Percentiles rank a stretch among this genome's conserved stretches.
These are phyloP conservation scores for Drosophila suzukii DNA, from an alignment of 1,140 invertebrate species.

Conservation along the genomic window DNA sequence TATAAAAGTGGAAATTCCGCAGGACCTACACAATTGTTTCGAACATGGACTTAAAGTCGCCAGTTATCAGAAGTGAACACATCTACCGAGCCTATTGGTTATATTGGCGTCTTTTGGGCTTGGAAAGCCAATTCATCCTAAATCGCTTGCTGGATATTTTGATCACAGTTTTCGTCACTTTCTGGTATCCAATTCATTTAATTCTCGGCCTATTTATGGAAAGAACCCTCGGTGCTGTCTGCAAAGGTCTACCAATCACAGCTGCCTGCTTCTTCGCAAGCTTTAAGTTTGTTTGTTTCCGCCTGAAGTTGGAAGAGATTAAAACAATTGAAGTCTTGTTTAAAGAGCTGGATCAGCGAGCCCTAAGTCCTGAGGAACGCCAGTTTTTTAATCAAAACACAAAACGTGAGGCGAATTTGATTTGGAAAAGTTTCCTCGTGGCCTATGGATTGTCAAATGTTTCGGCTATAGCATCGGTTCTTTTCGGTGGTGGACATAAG, in stretches of 20 bases:
- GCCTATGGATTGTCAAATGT: conserved; percentile 41
- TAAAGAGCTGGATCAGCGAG: conserved; percentile 40
- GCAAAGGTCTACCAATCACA: conserved; percentile 51
- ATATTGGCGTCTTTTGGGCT: conserved; percentile 40
- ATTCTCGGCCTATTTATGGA: conserved; percentile 35
- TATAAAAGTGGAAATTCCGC: conserved; percentile 19
- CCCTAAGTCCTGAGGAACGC: conserved; percentile 27
- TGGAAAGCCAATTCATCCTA: conserved; percentile 10
- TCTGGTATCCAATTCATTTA: conserved; percentile 59
- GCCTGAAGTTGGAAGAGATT: conserved; percentile 43
- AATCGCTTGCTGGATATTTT: conserved; percentile 20
- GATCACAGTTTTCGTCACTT: conserved; percentile 39
- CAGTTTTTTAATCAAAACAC: conserved; percentile 28
- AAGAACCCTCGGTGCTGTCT: conserved; percentile 30
- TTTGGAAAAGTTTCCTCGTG: conserved; percentile 46
- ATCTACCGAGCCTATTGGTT: conserved; percentile 43
- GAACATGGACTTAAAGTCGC: conserved; percentile 20
- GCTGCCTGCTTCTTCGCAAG: conserved; percentile 47
- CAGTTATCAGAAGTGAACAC: conserved; percentile 20
- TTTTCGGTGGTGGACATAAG: conserved; percentile 25
- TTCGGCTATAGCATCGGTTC: conserved; percentile 22
- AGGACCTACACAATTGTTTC: neutral
- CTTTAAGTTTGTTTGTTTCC: conserved; percentile 54
- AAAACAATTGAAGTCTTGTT: conserved; percentile 27
- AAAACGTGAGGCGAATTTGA: conserved; percentile 20